Percentiles rank a stretch among this genome's conserved stretches.
Conservation (phyloP, 2,888 invertebrate genomes). For the Fragum whitleyi region DNA sequence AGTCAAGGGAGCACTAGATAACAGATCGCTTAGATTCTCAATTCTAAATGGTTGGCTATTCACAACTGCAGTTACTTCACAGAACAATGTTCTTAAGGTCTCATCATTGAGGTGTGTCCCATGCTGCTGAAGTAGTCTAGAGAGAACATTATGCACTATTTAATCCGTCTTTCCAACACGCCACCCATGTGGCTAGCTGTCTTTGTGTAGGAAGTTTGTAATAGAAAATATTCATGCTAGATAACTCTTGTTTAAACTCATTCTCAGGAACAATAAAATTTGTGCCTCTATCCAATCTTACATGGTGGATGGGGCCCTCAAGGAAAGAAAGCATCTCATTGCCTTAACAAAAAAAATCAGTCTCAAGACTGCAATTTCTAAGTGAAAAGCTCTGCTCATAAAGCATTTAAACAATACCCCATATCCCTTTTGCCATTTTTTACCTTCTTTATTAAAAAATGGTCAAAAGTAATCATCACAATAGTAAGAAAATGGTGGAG, state of each 20-base stretch:
- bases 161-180: constrained; percentile 73
- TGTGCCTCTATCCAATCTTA: no score
- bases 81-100: constrained; percentile 53
- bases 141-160: constrained; percentile 59
- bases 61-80: constrained; percentile 56
- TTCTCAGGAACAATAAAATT: no score
- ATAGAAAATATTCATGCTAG: constrained; percentile 27
- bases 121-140: constrained; percentile 39
- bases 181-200: constrained; percentile 71
- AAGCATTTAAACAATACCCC: no score
- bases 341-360: no score
- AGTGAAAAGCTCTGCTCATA: no score
- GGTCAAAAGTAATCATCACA: no score
- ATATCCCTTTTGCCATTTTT: no score
- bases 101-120: constrained; percentile 57
- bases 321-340: no score
- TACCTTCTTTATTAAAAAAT: no score
- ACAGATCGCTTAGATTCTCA: constrained; percentile 48
- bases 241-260: constrained; percentile 25
- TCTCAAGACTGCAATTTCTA: no score
- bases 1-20: constrained; percentile 53
- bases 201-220: constrained; percentile 26
- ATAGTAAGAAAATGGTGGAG: no score
- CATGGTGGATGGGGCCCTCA: no score
- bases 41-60: constrained; percentile 63